Conservation (phyloP, 2,888 invertebrate genomes). For the Tiliacea aurago region DNA sequence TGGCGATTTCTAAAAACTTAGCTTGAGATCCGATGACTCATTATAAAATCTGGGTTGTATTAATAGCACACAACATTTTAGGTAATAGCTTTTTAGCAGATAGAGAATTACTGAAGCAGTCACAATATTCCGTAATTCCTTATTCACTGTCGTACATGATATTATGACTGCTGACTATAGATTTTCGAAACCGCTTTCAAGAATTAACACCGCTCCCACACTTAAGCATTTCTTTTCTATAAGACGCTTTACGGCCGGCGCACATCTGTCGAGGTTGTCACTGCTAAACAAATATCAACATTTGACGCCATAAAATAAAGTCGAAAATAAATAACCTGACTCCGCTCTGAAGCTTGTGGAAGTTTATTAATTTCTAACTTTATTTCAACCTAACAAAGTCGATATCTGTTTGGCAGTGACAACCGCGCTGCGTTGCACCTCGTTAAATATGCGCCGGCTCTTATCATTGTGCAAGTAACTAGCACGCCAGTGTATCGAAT, state of each 20-base stretch:
- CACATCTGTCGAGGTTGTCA: constrained; percentile 5
- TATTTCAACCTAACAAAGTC: neutral
- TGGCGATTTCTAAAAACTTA: constrained; percentile 4
- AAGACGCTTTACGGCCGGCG: constrained; percentile 21
- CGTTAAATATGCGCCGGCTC: neutral
- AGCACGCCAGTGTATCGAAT: constrained; percentile 52
- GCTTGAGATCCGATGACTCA: neutral
- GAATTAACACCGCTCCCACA: constrained; percentile 9
- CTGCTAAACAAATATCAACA: constrained; percentile 2
- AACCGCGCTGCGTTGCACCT: neutral
- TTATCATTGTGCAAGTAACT: constrained; percentile 61
- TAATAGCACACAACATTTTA: no score
- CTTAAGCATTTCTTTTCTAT: constrained; percentile 50
- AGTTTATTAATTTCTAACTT: constrained; percentile 12
- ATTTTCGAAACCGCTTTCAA: constrained; percentile 20
- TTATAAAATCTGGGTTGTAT: neutral
- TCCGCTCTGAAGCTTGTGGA: neutral
- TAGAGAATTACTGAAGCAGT: neutral
- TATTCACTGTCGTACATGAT: neutral
- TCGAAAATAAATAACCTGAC: constrained; percentile 8
- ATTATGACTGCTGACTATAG: constrained; percentile 1
- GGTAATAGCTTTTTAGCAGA: neutral
- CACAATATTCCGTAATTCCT: constrained; percentile 12
- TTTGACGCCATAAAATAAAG: neutral
- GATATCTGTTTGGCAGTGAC: constrained; percentile 4